Evolutionary conservation across 2,113 vertebrate genomes (phyloP), one percentile per base, ranked within the genome.

Genomic region (Lutjanus erythropterus): DNA sequence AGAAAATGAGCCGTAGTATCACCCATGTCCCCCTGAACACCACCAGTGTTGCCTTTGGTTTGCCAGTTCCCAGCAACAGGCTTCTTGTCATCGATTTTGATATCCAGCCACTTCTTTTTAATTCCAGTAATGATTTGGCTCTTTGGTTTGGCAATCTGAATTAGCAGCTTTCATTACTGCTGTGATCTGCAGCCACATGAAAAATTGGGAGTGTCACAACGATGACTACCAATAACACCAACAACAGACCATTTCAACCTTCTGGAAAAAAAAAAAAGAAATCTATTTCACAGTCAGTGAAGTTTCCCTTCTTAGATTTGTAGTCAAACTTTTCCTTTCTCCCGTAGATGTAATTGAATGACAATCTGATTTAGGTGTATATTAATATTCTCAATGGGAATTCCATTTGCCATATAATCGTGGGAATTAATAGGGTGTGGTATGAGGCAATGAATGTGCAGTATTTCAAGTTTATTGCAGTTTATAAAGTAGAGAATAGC

Each of bases 371-470:
- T 88, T 79, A 87, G 74, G 85, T 86, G 65, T 71, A 75, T 82
- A 84, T 84, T 86, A 91, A 84, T 81, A 78, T 85, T 72, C 71
- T 79, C 75, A 81, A 71, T 77, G 60, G 58, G 71, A 86, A 74
- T 84, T 76, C 55, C 71, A 87, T 86, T 90, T 89, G 64, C 83
- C 58, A 80, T 87, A 74, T 86, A 79, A 89, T 89, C 49, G 58
- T 80, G 58, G 33, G 67, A 89, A 73, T 83, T 87, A 85, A 89
- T 85, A 77, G 73, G 75, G 52, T 85, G 79, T 83, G 49, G 66
- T 78, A 83, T 71, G 60, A 71, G 42, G 29, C 46, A 75, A 35
- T 9, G 3, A 58, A 78, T 69, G 56, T 75, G 79, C 56, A 29
- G 29, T 72, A 73, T 73, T 87, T 85, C 37, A 35, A 78, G 15